Evolutionary conservation across 2,888 invertebrate species (phyloP).

Genomic region (Lydus trimaculatus): DNA sequence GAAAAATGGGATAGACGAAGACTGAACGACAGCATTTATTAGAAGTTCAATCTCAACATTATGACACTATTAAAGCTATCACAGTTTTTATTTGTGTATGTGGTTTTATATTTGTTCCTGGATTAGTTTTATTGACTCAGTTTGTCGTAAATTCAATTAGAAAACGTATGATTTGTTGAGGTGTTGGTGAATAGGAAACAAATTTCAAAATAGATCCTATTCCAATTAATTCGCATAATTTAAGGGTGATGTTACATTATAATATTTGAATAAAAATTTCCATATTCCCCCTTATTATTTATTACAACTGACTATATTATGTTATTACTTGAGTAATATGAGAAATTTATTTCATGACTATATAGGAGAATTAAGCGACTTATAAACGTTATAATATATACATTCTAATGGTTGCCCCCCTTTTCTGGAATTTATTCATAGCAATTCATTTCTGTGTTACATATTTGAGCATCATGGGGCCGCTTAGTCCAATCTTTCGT

Average conservation of each 20-base stretch:
- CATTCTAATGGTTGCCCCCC: background rate
- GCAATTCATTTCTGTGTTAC: conserved; percentile 19
- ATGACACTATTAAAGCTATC: background rate
- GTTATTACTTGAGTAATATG: background rate
- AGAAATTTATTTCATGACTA: conserved; percentile 1
- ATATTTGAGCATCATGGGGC: conserved; percentile 39
- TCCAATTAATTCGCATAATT: background rate
- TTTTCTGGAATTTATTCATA: conserved; percentile 24
- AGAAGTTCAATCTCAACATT: background rate
- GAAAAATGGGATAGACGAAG: background rate
- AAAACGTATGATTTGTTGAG: background rate
- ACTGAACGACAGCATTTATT: background rate
- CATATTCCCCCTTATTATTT: background rate
- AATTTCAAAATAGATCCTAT: background rate
- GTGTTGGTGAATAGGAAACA: background rate
- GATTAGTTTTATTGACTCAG: background rate
- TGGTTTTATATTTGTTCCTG: background rate
- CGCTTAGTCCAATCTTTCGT: conserved; percentile 46
- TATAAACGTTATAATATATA: background rate
- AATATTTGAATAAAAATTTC: background rate
- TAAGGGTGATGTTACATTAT: background rate
- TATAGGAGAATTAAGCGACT: background rate
- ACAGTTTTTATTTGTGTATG: background rate
- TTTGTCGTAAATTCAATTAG: background rate
- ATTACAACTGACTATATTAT: background rate